A percentile compares a stretch with the other conserved stretches of the same genome.
Evolutionary conservation across 1,140 invertebrate genomes (phyloP).

Genomic region (Phymorhynchus buccinoides): DNA sequence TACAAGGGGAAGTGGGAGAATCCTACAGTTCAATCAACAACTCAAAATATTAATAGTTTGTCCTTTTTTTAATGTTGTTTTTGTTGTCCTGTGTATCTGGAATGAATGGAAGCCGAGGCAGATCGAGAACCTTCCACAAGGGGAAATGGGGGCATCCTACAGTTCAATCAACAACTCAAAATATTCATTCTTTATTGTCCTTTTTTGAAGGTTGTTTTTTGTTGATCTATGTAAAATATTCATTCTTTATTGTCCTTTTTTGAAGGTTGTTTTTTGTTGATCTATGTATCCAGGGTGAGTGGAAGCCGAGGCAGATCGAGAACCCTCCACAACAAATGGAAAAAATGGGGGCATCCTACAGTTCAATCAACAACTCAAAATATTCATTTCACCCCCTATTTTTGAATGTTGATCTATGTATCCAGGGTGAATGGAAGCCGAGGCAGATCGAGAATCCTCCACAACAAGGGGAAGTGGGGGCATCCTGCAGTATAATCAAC

Average conservation of each 20-base stretch:
- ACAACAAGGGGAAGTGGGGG: slow-evolving; percentile 96
- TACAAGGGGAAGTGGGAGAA: slow-evolving; percentile 99
- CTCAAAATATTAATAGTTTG: background rate
- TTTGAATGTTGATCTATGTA: no score
- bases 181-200: background rate
- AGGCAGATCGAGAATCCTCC: slow-evolving; percentile 97
- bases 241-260: background rate
- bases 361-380: slow-evolving; percentile 66
- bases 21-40: slow-evolving; percentile 82
- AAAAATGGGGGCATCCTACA: slow-evolving; percentile 98
- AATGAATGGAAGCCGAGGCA: slow-evolving; percentile 89
- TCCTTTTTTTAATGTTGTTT: no score
- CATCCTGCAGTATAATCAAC: slow-evolving; percentile 87
- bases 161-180: slow-evolving; percentile 70
- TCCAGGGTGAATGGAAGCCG: no score
- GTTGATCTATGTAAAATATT: no score
- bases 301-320: slow-evolving; percentile 92
- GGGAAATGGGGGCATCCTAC: slow-evolving; percentile 98
- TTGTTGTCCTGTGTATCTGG: no score
- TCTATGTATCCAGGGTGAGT: no score
- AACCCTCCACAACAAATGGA: slow-evolving; percentile 98
- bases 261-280: no score
- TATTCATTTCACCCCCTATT: background rate
- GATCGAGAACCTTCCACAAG: slow-evolving; percentile 98
- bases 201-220: no score